These are phyloP conservation scores for Betta splendens DNA, from an alignment of 2,797 vertebrate genomes.

Conservation along the genomic window DNA sequence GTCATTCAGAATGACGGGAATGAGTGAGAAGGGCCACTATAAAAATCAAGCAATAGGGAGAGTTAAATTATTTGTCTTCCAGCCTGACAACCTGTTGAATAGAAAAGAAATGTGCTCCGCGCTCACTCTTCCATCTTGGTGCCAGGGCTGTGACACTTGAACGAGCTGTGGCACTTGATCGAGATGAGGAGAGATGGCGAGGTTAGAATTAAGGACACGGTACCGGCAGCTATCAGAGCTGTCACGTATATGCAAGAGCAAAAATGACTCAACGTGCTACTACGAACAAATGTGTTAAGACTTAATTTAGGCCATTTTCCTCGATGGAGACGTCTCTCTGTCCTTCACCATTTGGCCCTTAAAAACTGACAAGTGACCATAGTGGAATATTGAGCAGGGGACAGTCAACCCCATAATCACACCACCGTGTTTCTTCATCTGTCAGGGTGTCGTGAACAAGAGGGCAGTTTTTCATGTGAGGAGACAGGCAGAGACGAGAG, in stretches of 20 bases:
- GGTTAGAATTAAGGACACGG: slow-evolving; percentile 48
- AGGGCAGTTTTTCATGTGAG: slow-evolving; percentile 37
- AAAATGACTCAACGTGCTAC: slow-evolving; percentile 39
- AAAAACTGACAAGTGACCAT: slow-evolving; percentile 49
- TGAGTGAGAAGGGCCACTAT: not conserved
- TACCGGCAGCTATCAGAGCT: slow-evolving; percentile 41
- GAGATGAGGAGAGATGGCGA: slow-evolving; percentile 28
- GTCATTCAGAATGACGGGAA: not conserved
- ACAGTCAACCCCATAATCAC: slow-evolving; percentile 42
- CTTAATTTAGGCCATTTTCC: slow-evolving; percentile 44
- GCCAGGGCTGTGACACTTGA: too few relatives aligned
- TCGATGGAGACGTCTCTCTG: slow-evolving; percentile 24
- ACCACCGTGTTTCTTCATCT: slow-evolving; percentile 37
- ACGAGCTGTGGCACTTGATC: slow-evolving; percentile 28
- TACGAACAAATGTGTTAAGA: slow-evolving; percentile 44
- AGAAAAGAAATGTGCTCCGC: slow-evolving; percentile 23
- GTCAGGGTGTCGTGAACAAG: slow-evolving; percentile 45
- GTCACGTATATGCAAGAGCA: slow-evolving; percentile 42
- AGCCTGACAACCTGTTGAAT: slow-evolving; percentile 57
- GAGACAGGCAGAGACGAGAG: slow-evolving; percentile 26
- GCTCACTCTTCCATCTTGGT: too few relatives aligned
- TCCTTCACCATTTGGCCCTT: slow-evolving; percentile 13
- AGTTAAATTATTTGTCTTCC: not conserved
- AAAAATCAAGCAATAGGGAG: not conserved
- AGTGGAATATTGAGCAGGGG: slow-evolving; percentile 33